Evolutionary conservation across 2,113 vertebrate species (phyloP).

Genomic region (Xyrauchen texanus): DNA sequence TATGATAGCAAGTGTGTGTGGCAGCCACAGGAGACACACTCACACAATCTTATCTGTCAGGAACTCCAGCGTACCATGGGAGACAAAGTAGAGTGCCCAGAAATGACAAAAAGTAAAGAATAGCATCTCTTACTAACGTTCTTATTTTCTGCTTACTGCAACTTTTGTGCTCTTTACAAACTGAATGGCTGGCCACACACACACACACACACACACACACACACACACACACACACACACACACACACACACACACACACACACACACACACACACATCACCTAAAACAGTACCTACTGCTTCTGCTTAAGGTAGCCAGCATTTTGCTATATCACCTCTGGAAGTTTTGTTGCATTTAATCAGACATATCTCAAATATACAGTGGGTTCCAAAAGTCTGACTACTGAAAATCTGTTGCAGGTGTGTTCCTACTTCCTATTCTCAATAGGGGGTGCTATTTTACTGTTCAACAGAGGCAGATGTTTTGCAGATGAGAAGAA

Average conservation of each 20-base stretch:
- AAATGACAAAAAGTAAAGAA: neutral
- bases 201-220: too few relatives aligned
- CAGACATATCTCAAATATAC: too few relatives aligned
- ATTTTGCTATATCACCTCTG: too few relatives aligned
- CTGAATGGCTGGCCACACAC: neutral
- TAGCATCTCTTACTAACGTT: neutral
- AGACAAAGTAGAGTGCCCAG: neutral
- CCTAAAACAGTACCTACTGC: neutral
- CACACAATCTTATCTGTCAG: neutral
- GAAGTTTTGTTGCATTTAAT: too few relatives aligned
- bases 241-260: too few relatives aligned
- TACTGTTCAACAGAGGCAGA: neutral
- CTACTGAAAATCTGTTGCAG: too few relatives aligned
- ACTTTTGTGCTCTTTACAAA: neutral
- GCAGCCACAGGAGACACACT: neutral
- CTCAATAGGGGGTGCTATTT: constrained; percentile 36
- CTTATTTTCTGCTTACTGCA: neutral
- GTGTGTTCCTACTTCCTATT: neutral
- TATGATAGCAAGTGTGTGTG: constrained; percentile 5
- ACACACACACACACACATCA: neutral
- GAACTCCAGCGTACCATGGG: neutral
- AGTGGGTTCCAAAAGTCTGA: too few relatives aligned
- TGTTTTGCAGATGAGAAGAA: neutral
- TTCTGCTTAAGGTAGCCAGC: too few relatives aligned
- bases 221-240: too few relatives aligned